Evolutionary conservation across 2,113 vertebrate species (phyloP).

Genomic region (Cololabis saira): DNA sequence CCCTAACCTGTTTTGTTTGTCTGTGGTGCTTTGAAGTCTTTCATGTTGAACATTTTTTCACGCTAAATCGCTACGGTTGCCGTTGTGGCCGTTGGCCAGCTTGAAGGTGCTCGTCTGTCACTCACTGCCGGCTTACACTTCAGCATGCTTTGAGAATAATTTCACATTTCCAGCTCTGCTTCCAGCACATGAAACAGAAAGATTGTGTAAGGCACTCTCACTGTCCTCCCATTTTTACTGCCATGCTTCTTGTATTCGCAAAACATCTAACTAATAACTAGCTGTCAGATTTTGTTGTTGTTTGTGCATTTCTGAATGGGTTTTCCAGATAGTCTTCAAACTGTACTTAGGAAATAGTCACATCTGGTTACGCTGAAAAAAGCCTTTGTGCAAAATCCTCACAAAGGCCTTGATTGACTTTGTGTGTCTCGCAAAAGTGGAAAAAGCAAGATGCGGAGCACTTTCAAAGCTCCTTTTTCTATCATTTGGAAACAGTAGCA

Average conservation of each 20-base stretch:
- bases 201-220: conserved; percentile 22
- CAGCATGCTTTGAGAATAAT: conserved; percentile 37
- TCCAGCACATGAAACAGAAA: conserved; percentile 28
- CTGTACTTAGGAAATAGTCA: conserved; percentile 61
- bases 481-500: conserved; percentile 64
- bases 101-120: conserved; percentile 21
- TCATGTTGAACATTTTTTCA: conserved; percentile 23
- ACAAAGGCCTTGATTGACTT: conserved; percentile 67
- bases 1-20: conserved; percentile 18
- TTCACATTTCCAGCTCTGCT: conserved; percentile 25
- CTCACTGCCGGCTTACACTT: conserved; percentile 30
- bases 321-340: conserved; percentile 34
- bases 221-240: conserved; percentile 41
- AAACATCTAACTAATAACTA: conserved; percentile 38
- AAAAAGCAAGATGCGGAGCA: conserved; percentile 49
- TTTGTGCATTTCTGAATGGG: conserved; percentile 45
- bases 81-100: conserved; percentile 38
- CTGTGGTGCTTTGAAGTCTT: conserved; percentile 21
- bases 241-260: conserved; percentile 31
- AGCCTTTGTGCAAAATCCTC: conserved; percentile 67
- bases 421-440: conserved; percentile 48
- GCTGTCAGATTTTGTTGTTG: conserved; percentile 47
- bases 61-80: conserved; percentile 14
- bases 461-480: conserved; percentile 64
- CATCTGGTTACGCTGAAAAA: conserved; percentile 66